Evolutionary conservation across 2,888 invertebrate genomes (phyloP).

Genomic region (Leptarthrus brevirostris): DNA sequence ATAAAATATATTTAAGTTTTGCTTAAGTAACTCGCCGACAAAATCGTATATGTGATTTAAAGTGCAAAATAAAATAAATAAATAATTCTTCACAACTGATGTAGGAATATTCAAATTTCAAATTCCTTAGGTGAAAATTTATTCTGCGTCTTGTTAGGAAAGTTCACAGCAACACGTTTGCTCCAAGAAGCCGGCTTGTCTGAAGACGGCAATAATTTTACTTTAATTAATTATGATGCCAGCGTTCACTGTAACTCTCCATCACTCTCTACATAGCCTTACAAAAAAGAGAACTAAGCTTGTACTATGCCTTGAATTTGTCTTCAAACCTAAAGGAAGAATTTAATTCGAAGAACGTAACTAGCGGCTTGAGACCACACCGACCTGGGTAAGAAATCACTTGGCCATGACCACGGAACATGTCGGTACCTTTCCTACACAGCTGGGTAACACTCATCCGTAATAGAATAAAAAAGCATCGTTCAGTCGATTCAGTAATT

Average conservation of each 20-base stretch:
- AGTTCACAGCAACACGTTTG: no score
- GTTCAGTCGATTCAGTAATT: conserved; percentile 5
- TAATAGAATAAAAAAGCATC: neutral
- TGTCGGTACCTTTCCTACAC: neutral
- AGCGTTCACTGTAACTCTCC: conserved; percentile 1
- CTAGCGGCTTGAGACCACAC: neutral
- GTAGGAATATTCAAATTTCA: no score
- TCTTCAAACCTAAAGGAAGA: neutral
- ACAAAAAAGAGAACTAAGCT: neutral
- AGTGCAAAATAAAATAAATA: no score
- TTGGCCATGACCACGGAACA: conserved; percentile 13
- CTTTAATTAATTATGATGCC: conserved; percentile 37
- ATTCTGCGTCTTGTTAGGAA: no score
- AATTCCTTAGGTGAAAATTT: no score
- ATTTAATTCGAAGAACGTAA: neutral
- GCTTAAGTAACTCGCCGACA: no score
- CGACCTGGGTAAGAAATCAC: neutral
- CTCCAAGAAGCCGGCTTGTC: no score
- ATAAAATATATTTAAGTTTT: no score
- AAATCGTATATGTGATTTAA: no score
- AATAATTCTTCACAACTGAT: no score
- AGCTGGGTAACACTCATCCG: neutral
- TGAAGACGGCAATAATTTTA: conserved; percentile 16
- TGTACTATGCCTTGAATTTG: neutral
- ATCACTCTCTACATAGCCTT: conserved; percentile 16